Percentiles rank a stretch among this genome's conserved stretches.
Conservation (phyloP, 1,140 invertebrate species). For the Lucilia cuprina region DNA sequence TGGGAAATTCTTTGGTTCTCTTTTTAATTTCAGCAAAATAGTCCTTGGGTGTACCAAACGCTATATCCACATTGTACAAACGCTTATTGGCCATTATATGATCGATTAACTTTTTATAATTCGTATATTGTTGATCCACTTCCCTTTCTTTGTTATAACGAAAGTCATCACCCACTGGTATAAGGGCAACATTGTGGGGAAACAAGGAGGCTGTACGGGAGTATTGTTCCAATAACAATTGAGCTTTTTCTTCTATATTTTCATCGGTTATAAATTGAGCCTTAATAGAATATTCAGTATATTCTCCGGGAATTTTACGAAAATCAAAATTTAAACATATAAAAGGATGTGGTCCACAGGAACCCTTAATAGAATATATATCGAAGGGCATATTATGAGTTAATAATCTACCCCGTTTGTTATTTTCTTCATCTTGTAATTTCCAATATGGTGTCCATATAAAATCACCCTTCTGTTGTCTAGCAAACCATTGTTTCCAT, state of each 20-base stretch:
- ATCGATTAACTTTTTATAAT: conserved; percentile 87
- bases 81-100: conserved; percentile 84
- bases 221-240: conserved; percentile 86
- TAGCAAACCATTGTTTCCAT: conserved; percentile 88
- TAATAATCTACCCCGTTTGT: conserved; percentile 66
- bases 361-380: conserved; percentile 94
- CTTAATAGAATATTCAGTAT: conserved; percentile 85
- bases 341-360: conserved; percentile 88
- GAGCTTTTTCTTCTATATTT: conserved; percentile 85
- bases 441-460: conserved; percentile 83
- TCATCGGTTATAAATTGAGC: conserved; percentile 82
- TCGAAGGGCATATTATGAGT: conserved; percentile 94
- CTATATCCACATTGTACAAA: conserved; percentile 78
- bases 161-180: conserved; percentile 92
- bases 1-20: conserved; percentile 74
- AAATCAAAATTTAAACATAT: conserved; percentile 90
- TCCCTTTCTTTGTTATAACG: conserved; percentile 85
- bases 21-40: conserved; percentile 84
- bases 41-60: conserved; percentile 84
- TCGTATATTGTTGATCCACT: conserved; percentile 91
- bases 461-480: conserved; percentile 84
- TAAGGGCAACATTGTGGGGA: conserved; percentile 87
- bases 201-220: conserved; percentile 86
- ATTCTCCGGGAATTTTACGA: conserved; percentile 86
- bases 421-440: conserved; percentile 63